Evolutionary conservation across 2,113 vertebrate species (phyloP), one percentile per base, ranked within the genome.

Genomic region (Ciconia stormi): DNA sequence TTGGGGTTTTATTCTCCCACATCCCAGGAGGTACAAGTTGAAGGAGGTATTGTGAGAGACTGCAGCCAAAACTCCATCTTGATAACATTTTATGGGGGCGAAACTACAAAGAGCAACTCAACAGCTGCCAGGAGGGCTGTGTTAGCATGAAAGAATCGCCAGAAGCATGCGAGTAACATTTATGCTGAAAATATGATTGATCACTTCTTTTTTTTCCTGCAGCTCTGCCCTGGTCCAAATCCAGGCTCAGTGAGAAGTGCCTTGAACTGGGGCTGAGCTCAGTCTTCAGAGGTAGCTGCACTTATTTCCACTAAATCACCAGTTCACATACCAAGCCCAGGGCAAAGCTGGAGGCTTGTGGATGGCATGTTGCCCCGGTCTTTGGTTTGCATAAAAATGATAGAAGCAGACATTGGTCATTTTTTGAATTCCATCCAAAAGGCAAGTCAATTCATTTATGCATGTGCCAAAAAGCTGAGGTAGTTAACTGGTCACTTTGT

Each of bases 181-280:
- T 83, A 56, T 83, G 65, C 56, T 97, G 89, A 91, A 95, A 96
- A 94, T 58, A 89, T 79, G 92, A 94, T 93, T 92, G 82, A 94
- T 91, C 56, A 26, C 65, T 65, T 18, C 49, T 18, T 56, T 72
- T 89, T 87, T 94, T 59, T 26, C 71, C 67, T 90, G 53, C 19
- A 86, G 34, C 29, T 77, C 49, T 92, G 53, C 50, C 74, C 46
- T 77, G 53, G 62, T 92, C 59, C 82, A 67, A 82, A 92, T 55
- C 63, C 76, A 86, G 66, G 63, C 47, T 94, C 0, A 0, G 71
- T 55, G 59, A 88, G 82, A 73, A 90, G 50, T 50, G 42, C 38
- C 76, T 95, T 65, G 27, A 92, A 18, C 50, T 58, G 14, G 7
- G 62, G 46, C 62, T 50, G 74, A 73, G 69, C 42, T 94, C 30